Evolutionary conservation across 1,140 invertebrate species (phyloP), one percentile per base, ranked within the genome.

Genomic region (Bemisia tabaci): DNA sequence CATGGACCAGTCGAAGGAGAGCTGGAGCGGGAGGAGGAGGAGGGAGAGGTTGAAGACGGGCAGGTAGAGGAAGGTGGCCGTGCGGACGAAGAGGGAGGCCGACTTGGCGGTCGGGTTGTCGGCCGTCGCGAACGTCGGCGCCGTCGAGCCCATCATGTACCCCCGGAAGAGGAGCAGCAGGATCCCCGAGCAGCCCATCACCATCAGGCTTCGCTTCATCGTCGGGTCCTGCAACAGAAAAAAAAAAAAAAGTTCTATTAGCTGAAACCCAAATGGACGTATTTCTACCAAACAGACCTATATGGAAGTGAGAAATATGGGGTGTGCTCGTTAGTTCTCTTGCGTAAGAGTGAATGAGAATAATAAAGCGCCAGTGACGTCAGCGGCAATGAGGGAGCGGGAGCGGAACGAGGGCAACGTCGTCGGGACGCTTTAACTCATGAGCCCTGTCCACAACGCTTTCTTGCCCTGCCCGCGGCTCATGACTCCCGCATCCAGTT

Each of bases 1-100:
- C 93, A 95, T 95, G 2, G 91, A 92, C 93, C 93, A 96, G 73
- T 96, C 93, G 75, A 94, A 95, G 74, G 91, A 93, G 39, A 96
- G 78, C 59, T 84, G 84, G 69, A 83, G 83, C 12, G 93, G 93
- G 72, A 84, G 91, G 1, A 95, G 74, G 26, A 95, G 75, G 71
- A 96, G 83, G 73, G 83, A 82, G 68, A 91, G 86, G 75, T 94
- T 95, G 70, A 93, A 88, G 17, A 88, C 85, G 2, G 92, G 92
- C 66, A 96, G 81, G 75, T 92, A 94, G 65, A 85, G 78, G 76
- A 95, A 95, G 9, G 92, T 96, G 63, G 92, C 81, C 33, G 87
- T 79, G 63, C 90, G 81, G 26, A 87, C 87, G 65, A 86, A 75
- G 22, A 83, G 75, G 1, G 85, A 85, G 12, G 85, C 81, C 65